Evolutionary conservation across 2,888 invertebrate genomes (phyloP).

Genomic region (Drosophila colorata): DNA sequence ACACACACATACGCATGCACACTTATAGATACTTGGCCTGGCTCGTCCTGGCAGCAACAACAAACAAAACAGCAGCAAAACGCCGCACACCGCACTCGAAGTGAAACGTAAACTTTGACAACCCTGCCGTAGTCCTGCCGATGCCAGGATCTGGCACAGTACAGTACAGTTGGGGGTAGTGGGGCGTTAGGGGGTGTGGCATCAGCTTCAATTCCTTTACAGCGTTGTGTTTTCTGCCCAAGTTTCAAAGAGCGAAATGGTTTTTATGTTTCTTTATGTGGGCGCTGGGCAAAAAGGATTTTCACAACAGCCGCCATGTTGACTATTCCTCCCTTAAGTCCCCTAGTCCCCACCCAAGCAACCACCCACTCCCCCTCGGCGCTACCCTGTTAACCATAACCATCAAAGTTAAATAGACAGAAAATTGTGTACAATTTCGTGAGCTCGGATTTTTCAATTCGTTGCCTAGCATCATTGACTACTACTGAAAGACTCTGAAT

Average conservation of each 20-base stretch:
- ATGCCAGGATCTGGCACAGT: constrained; percentile 12
- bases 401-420: constrained; percentile 83
- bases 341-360: background rate
- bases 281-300: constrained; percentile 68
- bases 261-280: constrained; percentile 80
- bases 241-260: constrained; percentile 74
- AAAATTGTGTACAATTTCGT: constrained; percentile 82
- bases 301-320: constrained; percentile 48
- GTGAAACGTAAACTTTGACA: constrained; percentile 81
- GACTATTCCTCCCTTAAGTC: constrained; percentile 11
- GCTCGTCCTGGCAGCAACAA: constrained; percentile 34
- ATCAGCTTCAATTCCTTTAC: constrained; percentile 49
- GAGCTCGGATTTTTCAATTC: constrained; percentile 78
- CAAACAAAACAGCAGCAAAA: constrained; percentile 43
- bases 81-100: constrained; percentile 69
- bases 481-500: constrained; percentile 67
- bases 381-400: constrained; percentile 26
- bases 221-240: constrained; percentile 51
- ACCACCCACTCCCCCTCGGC: background rate
- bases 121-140: constrained; percentile 42
- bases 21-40: constrained; percentile 41
- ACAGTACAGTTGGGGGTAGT: background rate
- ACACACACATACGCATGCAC: constrained; percentile 18
- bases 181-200: constrained; percentile 2
- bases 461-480: constrained; percentile 80